Evolutionary conservation across 2,888 invertebrate species (phyloP).

Genomic region (Eupithecia vulgata): DNA sequence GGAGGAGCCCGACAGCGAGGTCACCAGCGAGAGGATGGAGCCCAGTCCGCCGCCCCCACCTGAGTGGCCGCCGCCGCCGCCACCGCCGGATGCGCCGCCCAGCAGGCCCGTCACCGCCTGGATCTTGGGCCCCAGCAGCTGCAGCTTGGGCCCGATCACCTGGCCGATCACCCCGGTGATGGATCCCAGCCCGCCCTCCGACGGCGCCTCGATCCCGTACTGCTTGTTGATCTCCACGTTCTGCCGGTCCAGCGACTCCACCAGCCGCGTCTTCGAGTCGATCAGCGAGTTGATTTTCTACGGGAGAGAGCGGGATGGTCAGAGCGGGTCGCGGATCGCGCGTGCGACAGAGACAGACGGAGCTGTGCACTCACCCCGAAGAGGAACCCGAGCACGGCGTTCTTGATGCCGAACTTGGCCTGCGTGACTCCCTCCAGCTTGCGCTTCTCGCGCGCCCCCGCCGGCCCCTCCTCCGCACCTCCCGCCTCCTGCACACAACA

Average conservation of each 20-base stretch:
- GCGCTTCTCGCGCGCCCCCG: slow-evolving; percentile 86
- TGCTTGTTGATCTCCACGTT: slow-evolving; percentile 91
- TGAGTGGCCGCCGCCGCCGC: slow-evolving; percentile 74
- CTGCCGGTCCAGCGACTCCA: slow-evolving; percentile 87
- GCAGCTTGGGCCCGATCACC: slow-evolving; percentile 88
- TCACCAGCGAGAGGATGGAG: slow-evolving; percentile 77
- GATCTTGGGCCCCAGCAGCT: slow-evolving; percentile 87
- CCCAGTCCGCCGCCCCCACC: slow-evolving; percentile 71
- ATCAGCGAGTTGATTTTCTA: slow-evolving; percentile 93
- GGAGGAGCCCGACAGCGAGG: slow-evolving; percentile 77
- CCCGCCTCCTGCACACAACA: slow-evolving; percentile 70
- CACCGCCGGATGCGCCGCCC: slow-evolving; percentile 79
- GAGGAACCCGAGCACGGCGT: slow-evolving; percentile 91
- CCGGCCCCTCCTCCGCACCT: slow-evolving; percentile 52
- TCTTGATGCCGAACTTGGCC: slow-evolving; percentile 89
- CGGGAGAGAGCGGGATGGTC: slow-evolving; percentile 53
- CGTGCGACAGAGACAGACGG: background rate
- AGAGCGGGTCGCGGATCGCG: slow-evolving; percentile 27
- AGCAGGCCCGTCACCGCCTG: slow-evolving; percentile 82
- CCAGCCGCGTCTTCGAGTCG: slow-evolving; percentile 90
- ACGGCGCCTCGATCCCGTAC: slow-evolving; percentile 88
- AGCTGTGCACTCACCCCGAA: slow-evolving; percentile 88
- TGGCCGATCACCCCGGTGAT: slow-evolving; percentile 87
- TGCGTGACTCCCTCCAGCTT: slow-evolving; percentile 87
- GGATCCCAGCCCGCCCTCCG: slow-evolving; percentile 83